Conservation (phyloP, 2,113 vertebrate genomes). For the Cololabis saira region DNA sequence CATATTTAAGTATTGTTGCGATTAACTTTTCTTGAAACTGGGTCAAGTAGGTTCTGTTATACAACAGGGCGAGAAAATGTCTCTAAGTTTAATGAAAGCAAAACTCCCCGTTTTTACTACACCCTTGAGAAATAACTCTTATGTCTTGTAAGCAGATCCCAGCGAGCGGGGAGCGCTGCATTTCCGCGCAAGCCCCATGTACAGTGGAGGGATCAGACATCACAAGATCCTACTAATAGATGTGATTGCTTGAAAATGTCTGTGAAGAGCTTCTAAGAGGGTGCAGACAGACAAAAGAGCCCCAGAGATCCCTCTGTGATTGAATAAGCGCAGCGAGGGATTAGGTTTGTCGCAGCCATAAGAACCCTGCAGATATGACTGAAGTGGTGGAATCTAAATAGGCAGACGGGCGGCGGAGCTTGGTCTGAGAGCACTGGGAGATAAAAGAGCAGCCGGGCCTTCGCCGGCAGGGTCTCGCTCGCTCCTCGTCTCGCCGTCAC, state of each 20-base stretch:
- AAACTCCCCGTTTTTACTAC: too few relatives aligned
- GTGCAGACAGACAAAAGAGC: constrained; percentile 63
- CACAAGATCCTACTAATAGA: constrained; percentile 71
- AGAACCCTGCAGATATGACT: constrained; percentile 67
- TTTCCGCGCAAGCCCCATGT: constrained; percentile 44
- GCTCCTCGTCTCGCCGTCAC: constrained; percentile 16
- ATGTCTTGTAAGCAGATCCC: constrained; percentile 24
- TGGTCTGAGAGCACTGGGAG: constrained; percentile 41
- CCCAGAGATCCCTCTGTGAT: constrained; percentile 65
- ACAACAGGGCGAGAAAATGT: too few relatives aligned
- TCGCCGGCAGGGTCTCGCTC: constrained; percentile 59
- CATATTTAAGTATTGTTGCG: too few relatives aligned
- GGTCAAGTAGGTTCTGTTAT: too few relatives aligned
- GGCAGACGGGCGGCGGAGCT: constrained; percentile 60
- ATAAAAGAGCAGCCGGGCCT: constrained; percentile 55
- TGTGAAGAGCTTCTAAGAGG: constrained; percentile 61
- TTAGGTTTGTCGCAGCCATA: constrained; percentile 52
- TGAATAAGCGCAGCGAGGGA: constrained; percentile 66
- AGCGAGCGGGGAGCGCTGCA: constrained; percentile 40
- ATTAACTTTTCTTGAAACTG: too few relatives aligned
- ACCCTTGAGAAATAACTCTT: constrained; percentile 6
- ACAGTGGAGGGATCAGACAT: constrained; percentile 70
- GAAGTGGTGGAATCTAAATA: constrained; percentile 65
- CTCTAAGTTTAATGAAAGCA: too few relatives aligned
- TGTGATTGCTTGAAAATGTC: constrained; percentile 70